Conservation (phyloP, 2,797 vertebrate species). For the Loris lydekkerianus region DNA sequence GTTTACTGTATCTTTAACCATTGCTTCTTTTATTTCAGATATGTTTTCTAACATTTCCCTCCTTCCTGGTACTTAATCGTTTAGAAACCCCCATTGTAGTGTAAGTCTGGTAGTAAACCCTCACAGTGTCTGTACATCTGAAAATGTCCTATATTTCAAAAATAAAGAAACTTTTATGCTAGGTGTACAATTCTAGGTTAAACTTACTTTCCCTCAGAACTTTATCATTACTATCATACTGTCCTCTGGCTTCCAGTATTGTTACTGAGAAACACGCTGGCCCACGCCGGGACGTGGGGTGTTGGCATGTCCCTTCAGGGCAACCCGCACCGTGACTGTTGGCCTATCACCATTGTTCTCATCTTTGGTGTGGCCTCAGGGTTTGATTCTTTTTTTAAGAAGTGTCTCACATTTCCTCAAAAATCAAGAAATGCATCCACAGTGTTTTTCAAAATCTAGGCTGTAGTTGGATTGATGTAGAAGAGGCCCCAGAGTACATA, state of each 20-base stretch:
- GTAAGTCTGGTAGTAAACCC: slow-evolving; percentile 1
- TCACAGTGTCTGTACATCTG: background rate
- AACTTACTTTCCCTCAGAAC: slow-evolving; percentile 12
- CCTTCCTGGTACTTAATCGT: background rate
- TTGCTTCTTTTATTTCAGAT: slow-evolving; percentile 9
- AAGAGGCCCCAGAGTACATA: background rate
- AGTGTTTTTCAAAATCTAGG: slow-evolving; percentile 39
- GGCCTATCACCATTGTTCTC: background rate
- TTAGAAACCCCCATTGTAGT: slow-evolving; percentile 29
- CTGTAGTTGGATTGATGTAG: slow-evolving; percentile 10
- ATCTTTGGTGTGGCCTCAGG: background rate
- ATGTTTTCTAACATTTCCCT: slow-evolving; percentile 30
- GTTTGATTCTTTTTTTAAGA: background rate
- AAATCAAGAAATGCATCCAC: background rate
- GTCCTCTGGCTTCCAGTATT: background rate
- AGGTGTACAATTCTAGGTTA: slow-evolving; percentile 22
- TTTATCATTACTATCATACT: slow-evolving; percentile 6
- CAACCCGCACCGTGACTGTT: background rate
- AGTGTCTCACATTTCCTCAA: background rate
- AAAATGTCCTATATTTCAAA: slow-evolving; percentile 47
- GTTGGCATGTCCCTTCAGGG: background rate
- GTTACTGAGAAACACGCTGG: background rate
- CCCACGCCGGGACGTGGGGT: fast-evolving
- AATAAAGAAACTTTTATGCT: background rate
- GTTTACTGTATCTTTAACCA: slow-evolving; percentile 10